Evolutionary conservation across 2,888 invertebrate species (phyloP).

Genomic region (Mylabris sibirica): DNA sequence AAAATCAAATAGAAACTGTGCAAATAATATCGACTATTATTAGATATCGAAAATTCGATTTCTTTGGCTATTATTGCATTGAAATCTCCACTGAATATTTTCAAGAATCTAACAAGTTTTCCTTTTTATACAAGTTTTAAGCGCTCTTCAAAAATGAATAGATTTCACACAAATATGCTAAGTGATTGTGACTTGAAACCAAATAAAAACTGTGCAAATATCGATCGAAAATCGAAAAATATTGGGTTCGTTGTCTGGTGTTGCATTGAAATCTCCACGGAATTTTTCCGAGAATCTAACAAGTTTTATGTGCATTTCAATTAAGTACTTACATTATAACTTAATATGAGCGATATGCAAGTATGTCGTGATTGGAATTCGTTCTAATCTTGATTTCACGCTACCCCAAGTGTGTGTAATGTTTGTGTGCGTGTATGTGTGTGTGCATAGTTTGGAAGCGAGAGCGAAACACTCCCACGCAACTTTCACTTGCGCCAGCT

Average conservation of each 20-base stretch:
- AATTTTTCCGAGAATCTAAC: neutral
- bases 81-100: too few species aligned
- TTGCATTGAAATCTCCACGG: neutral
- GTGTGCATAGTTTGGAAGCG: constrained; percentile 13
- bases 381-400: constrained; percentile 25
- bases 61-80: neutral
- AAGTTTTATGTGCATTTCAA: neutral
- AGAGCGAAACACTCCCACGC: constrained; percentile 35
- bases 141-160: neutral
- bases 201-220: neutral
- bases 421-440: neutral
- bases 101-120: neutral
- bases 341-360: neutral
- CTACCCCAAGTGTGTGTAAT: constrained; percentile 19
- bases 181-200: neutral
- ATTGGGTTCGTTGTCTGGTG: neutral
- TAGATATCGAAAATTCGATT: neutral
- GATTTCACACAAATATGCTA: neutral
- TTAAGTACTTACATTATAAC: neutral
- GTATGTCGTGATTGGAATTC: constrained; percentile 15
- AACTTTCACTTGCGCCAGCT: constrained; percentile 46
- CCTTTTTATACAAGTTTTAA: too few species aligned
- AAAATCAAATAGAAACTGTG: neutral
- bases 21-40: neutral
- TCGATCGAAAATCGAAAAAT: neutral